Conservation (phyloP, 2,888 invertebrate genomes). For the Drosophila subsilvestris region DNA sequence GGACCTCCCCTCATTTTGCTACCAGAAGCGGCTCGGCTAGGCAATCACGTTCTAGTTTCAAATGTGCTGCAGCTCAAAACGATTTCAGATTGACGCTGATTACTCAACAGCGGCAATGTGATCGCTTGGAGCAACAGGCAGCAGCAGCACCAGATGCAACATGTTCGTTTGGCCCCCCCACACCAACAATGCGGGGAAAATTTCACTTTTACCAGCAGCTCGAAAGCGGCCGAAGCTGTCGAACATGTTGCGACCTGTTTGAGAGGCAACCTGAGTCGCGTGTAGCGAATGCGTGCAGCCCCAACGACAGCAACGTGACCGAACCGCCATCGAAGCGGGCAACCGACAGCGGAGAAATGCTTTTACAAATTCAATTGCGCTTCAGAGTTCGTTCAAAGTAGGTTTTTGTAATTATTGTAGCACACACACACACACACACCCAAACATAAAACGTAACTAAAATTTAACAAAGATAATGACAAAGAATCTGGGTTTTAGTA, state of each 20-base stretch:
- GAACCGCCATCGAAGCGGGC: slow-evolving; percentile 44
- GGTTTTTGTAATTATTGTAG: too few relatives aligned
- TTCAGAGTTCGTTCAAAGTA: slow-evolving; percentile 77
- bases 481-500: too few relatives aligned
- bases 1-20: too few relatives aligned
- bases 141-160: slow-evolving; percentile 23
- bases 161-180: slow-evolving; percentile 16
- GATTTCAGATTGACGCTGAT: slow-evolving; percentile 65
- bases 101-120: slow-evolving; percentile 69
- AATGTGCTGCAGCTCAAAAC: slow-evolving; percentile 71
- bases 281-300: slow-evolving; percentile 74
- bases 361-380: slow-evolving; percentile 81
- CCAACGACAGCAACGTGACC: slow-evolving; percentile 74
- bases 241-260: slow-evolving; percentile 39
- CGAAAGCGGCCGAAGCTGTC: not conserved
- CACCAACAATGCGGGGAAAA: slow-evolving; percentile 28
- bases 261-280: slow-evolving; percentile 57
- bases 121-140: slow-evolving; percentile 59
- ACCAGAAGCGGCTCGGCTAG: not conserved
- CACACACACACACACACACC: too few relatives aligned
- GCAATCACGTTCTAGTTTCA: slow-evolving; percentile 71
- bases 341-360: slow-evolving; percentile 74
- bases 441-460: too few relatives aligned
- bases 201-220: slow-evolving; percentile 65
- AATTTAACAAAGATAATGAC: too few relatives aligned